Evolutionary conservation across 2,888 invertebrate species (phyloP).

Genomic region (Capitulum mitella): DNA sequence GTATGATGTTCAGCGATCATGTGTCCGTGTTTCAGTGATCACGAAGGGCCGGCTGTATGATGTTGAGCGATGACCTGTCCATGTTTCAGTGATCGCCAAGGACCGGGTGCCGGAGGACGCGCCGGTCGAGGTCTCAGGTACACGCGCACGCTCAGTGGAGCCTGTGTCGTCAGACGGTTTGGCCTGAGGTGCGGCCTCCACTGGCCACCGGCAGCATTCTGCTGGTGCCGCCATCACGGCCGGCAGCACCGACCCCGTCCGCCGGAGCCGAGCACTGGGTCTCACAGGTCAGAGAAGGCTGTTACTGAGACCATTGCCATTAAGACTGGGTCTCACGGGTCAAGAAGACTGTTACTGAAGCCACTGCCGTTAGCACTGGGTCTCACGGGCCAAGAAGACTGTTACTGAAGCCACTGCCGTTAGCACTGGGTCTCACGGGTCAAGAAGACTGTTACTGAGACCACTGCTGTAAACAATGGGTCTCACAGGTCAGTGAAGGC

Average conservation of each 20-base stretch:
- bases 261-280: conserved; percentile 70
- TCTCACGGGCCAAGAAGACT: too few relatives aligned
- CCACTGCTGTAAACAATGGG: too few relatives aligned
- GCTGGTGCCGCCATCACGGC: conserved; percentile 43
- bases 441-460: too few relatives aligned
- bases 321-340: not conserved
- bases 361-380: too few relatives aligned
- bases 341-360: too few relatives aligned
- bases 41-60: too few relatives aligned
- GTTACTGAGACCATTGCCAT: not conserved
- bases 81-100: conserved; percentile 53
- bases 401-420: too few relatives aligned
- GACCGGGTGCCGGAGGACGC: conserved; percentile 81
- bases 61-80: too few relatives aligned
- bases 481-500: too few relatives aligned
- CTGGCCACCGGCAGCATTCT: conserved; percentile 62
- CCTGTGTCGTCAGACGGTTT: conserved; percentile 48
- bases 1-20: too few relatives aligned
- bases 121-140: conserved; percentile 72
- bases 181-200: conserved; percentile 65
- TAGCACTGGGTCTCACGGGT: too few relatives aligned
- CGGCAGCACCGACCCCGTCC: conserved; percentile 29
- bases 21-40: too few relatives aligned
- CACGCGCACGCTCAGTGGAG: conserved; percentile 86
- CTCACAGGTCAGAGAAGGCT: conserved; percentile 54